Evolutionary conservation across 2,888 invertebrate genomes (phyloP), one percentile per base, ranked within the genome.

Genomic region (Drosophila tanythrix): DNA sequence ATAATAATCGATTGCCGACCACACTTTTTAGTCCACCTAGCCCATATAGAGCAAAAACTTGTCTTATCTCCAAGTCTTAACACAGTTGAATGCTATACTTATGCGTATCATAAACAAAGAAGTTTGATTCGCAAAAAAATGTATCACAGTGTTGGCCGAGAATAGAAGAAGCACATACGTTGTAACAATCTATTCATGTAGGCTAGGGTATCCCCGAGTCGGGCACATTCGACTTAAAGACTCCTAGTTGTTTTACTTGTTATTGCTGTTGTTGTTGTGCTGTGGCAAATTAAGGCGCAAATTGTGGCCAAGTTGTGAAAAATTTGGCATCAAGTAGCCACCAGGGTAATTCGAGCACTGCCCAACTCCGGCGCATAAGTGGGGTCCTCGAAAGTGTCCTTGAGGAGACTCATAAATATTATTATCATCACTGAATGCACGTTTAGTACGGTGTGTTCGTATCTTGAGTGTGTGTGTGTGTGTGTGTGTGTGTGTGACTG

Each of bases 381-480:
- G 81, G 65, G 68, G 56, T 70, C 64, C 79, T 69, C 79, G 81
- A 71, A 79, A 80, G 81, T 88, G 89, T 84, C 91, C 89, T 91
- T 89, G 88, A 90, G 91, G 80, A 90, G 76, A 65, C 81, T 76
- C 89, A 90, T 90, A 90, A 90, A 91, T 89, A 89, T 90, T 91
- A 90, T 88, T 81, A 89, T 86, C 84, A 82, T 78, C 78, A 73
- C 70, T 79, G 76, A 79, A 76, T 76, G 74, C 82, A 66, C 68
- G 71, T 40, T 73, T 65, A 74, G 65, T 65, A 46, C 46, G 35
- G 60, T 63, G 11, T 48, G 50, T 50, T 29, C 40, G 62, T 40
- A 58, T 67, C 53, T 64, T 40, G 62, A 36, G 59, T 52, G 50
- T 60, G 53, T 27, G 63, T 58, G 31, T 46, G 51, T 59, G 71